These are phyloP conservation scores for Apodemus sylvaticus DNA, from an alignment of 2,113 vertebrate genomes.

Conservation along the genomic window DNA sequence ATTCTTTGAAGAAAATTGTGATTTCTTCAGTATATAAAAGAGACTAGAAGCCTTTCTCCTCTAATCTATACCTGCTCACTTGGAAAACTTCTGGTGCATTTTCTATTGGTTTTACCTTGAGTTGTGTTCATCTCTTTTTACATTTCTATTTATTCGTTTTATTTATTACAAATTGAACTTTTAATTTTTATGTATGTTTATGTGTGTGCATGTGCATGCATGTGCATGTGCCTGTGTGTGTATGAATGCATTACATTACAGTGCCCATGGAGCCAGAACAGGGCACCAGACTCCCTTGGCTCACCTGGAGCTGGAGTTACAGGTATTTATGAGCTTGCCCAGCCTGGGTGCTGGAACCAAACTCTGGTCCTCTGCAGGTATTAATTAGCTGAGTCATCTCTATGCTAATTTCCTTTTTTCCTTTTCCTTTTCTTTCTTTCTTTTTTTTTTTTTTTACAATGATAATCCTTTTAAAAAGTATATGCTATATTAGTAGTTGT, in stretches of 20 bases:
- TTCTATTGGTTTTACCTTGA: background rate
- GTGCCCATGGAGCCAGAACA: background rate
- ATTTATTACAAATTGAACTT: background rate
- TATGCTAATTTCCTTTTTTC: no score
- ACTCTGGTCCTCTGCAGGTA: background rate
- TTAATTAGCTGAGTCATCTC: background rate
- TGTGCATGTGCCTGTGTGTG: no score
- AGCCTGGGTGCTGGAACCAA: background rate
- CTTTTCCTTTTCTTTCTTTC: background rate
- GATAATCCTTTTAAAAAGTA: background rate
- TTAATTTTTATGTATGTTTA: background rate
- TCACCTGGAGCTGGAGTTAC: no score
- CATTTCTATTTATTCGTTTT: background rate
- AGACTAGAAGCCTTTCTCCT: background rate
- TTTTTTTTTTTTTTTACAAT: background rate
- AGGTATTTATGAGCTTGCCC: background rate
- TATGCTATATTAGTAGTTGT: background rate
- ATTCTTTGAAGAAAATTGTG: slow-evolving; percentile 27
- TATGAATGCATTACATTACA: background rate
- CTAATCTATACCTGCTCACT: background rate
- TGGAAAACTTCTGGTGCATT: background rate
- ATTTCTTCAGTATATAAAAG: slow-evolving; percentile 39
- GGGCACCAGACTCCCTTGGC: background rate
- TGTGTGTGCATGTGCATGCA: background rate
- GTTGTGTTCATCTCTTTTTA: background rate